Base-by-base conservation (phyloP, 2,888 invertebrate genomes). In the Matsumyia berberina region DNA sequence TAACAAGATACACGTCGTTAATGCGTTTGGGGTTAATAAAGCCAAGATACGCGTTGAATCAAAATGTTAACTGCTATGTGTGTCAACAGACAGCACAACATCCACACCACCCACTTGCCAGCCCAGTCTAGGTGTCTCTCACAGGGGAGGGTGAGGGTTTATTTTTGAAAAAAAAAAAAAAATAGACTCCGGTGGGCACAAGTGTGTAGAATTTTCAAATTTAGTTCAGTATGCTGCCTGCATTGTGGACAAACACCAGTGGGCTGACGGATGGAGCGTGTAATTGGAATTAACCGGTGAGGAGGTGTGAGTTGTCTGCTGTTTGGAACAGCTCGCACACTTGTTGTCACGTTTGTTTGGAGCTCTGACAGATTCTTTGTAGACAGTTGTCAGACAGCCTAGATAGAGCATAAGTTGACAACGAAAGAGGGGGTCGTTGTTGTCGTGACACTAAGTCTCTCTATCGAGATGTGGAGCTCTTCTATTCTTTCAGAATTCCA, bases 201-300 rank as follows among this genome's bases (percentile, higher is more conserved):
- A 58, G 70, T 58, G 46, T 58, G 24, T n/a, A n/a, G 33, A 57
- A 35, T 37, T 72, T n/a, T 29, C 5, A 57, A 60, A 72, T 72
- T 12, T 72, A 49, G 58, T 49, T 46, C 60, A 72, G 24, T 15
- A 24, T 37, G 49, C 49, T 49, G 24, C 9, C 5, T 37, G 19
- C 49, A 49, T 19, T 64, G 12, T 35, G 46, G 33, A 9, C 12
- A 35, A 64, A 8, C 37, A 24, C 24, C 35, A 35, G 60, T 72
- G 72, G 72, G 72, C 5, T 60, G 72, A 72, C 42, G 51, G 60
- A 72, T 72, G 51, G 17, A 58, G 60, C 72, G 29, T 42, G 24
- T 60, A 60, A 72, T 72, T 72, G 60, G 60, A 60, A 60, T 35
- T 31, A 51, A 60, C 60, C 39, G 19, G 4, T 4, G 24, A 39